Evolutionary conservation across 2,113 vertebrate species (phyloP).

Genomic region (Rhynchomys soricoides): DNA sequence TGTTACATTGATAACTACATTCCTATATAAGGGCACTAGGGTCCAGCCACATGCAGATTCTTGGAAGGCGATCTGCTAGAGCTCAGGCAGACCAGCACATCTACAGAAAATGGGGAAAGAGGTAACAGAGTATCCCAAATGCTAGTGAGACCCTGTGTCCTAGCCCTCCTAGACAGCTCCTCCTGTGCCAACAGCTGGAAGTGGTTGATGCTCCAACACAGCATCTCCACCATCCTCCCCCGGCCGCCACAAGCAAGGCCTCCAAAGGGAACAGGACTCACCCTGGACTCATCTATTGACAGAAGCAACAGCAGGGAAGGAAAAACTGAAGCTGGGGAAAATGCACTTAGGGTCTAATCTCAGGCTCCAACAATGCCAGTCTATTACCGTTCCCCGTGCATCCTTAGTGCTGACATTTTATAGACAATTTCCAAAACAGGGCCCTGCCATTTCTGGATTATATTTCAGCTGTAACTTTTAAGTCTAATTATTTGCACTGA

Average conservation of each 20-base stretch:
- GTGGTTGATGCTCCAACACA: conserved; percentile 17
- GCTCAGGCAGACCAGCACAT: neutral
- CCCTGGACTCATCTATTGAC: conserved; percentile 82
- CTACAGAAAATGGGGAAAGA: neutral
- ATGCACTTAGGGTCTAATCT: conserved; percentile 85
- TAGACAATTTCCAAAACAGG: conserved; percentile 89
- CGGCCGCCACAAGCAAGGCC: conserved; percentile 62
- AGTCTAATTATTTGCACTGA: conserved; percentile 90
- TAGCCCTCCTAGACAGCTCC: neutral
- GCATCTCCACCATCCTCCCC: conserved; percentile 37
- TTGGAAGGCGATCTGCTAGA: neutral
- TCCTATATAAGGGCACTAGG: neutral
- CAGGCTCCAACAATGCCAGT: conserved; percentile 85
- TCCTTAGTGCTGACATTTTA: conserved; percentile 88
- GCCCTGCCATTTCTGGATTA: conserved; percentile 88
- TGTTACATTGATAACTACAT: neutral
- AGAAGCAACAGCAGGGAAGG: conserved; percentile 84
- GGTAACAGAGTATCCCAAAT: neutral
- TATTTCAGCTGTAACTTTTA: conserved; percentile 91
- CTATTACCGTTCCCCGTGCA: conserved; percentile 85
- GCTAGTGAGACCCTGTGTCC: neutral
- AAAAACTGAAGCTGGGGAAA: conserved; percentile 81
- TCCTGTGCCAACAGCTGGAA: neutral
- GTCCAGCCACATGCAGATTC: neutral
- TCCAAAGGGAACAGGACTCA: conserved; percentile 71